Evolutionary conservation across 1,140 invertebrate genomes (phyloP).

Genomic region (Lanistes nyassanus): DNA sequence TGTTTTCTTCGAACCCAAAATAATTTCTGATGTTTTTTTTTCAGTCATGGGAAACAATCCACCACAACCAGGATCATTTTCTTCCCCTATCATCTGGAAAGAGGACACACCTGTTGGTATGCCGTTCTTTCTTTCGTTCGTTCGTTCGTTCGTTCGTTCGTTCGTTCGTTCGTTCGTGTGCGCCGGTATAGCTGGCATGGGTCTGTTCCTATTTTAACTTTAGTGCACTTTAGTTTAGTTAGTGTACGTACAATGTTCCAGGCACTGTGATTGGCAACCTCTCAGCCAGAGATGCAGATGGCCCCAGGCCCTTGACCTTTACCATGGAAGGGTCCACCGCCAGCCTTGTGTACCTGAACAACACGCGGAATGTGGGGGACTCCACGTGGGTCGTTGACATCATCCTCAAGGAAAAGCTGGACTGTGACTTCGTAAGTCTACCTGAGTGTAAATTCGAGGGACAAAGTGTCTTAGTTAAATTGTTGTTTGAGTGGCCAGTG

Average conservation of each 20-base stretch:
- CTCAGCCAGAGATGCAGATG: slow-evolving; percentile 46
- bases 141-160: background rate
- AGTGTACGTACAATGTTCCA: no score
- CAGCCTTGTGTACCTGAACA: slow-evolving; percentile 45
- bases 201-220: no score
- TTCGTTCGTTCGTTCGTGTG: background rate
- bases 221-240: no score
- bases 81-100: background rate
- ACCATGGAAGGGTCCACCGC: slow-evolving; percentile 29
- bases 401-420: slow-evolving; percentile 41
- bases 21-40: no score
- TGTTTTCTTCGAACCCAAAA: no score
- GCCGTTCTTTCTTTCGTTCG: slow-evolving; percentile 5
- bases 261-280: slow-evolving; percentile 46
- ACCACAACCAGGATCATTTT: slow-evolving; percentile 21
- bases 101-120: slow-evolving; percentile 34
- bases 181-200: no score
- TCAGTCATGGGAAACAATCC: slow-evolving; percentile 31
- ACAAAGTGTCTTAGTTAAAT: no score
- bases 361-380: slow-evolving; percentile 22
- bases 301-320: slow-evolving; percentile 41
- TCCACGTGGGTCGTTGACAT: slow-evolving; percentile 43
- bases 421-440: slow-evolving; percentile 48
- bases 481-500: no score
- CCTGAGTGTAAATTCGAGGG: no score